Evolutionary conservation across 2,888 invertebrate genomes (phyloP), one percentile per base, ranked within the genome.

Genomic region (Lepidocyrtinus sp.): DNA sequence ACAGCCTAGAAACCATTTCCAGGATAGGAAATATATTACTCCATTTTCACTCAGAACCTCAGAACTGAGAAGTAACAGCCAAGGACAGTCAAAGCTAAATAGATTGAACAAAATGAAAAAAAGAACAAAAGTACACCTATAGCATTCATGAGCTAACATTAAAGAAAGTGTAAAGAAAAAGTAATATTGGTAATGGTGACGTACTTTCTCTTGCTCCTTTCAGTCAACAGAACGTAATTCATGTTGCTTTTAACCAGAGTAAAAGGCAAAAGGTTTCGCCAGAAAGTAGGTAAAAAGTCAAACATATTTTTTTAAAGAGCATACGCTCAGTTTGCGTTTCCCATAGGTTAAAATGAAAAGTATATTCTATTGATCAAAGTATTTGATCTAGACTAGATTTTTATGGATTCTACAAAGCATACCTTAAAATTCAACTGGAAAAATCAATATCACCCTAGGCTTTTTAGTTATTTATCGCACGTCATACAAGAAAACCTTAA

Each of bases 141-240:
- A 7, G 36, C 36, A 36, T 36, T 12, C 36, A 36, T 36, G 36
- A 36, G 12, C 36, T 36, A 36, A 36, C 36, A 36, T 36, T 7
- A 73, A 25, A 63, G 27, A 21, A 65, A 67, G 63, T 67, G 24
- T 24, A 67, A 62, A 26, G 25, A 75, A 61, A 22, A 75, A 68
- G 15, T 15, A 68, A 55, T 36, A 70, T 50, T 19, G 50, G 19
- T 65, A 70, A 36, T 36, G 36, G 36, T 36, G 36, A 36, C 36
- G 36, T 36, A 36, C 36, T 36, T 36, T 7, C 36, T 36, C 36
- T 36, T 12, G 5, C 12, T 36, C 36, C 12, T 36, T 12, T 12
- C 36, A 36, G 36, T 36, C 36, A 36, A 5, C 36, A 36, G 12
- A 36, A 36, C 36, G 36, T 36, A 36, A 36, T 36, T 5, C 36